phyloP scores from a whole-genome alignment of 2,113 vertebrate genomes.

The Xiphophorus couchianus region DNA sequence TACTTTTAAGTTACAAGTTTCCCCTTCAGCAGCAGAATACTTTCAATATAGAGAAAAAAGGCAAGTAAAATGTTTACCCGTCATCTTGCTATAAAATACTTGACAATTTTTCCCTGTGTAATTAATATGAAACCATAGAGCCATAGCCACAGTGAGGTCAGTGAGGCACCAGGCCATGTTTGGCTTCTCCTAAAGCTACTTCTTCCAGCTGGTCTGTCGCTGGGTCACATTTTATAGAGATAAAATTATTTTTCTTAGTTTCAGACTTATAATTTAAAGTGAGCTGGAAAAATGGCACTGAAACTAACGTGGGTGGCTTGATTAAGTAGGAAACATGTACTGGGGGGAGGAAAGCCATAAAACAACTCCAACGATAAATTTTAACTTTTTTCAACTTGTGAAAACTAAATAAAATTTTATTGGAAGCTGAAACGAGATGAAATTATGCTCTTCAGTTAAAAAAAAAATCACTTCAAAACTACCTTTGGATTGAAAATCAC shows the following conservation, averaged over 20 bases:
- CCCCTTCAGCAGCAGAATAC: neutral
- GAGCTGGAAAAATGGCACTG: constrained; percentile 15
- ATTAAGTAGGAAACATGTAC: constrained; percentile 12
- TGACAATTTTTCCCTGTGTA: constrained; percentile 22
- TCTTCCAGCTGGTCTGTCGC: constrained; percentile 9
- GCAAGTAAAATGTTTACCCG: constrained; percentile 44
- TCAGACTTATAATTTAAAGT: neutral
- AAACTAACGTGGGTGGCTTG: constrained; percentile 29
- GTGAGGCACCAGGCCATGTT: constrained; percentile 13
- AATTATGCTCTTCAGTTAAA: neutral
- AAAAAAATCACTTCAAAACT: neutral
- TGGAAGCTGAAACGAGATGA: constrained; percentile 13
- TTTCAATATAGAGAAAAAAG: neutral
- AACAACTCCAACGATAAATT: constrained; percentile 9
- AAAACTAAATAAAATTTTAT: constrained; percentile 8
- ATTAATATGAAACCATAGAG: constrained; percentile 43
- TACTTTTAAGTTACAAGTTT: too few species aligned
- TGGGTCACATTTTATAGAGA: constrained; percentile 15
- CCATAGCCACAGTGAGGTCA: constrained; percentile 10
- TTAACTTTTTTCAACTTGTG: constrained; percentile 4
- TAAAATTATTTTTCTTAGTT: constrained; percentile 1
- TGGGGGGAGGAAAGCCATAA: neutral
- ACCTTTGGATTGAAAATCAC: neutral
- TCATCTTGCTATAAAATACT: constrained; percentile 18
- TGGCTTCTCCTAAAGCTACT: constrained; percentile 5